phyloP scores from a whole-genome alignment of 2,888 invertebrate genomes.

The Drosophila macrothrix region DNA sequence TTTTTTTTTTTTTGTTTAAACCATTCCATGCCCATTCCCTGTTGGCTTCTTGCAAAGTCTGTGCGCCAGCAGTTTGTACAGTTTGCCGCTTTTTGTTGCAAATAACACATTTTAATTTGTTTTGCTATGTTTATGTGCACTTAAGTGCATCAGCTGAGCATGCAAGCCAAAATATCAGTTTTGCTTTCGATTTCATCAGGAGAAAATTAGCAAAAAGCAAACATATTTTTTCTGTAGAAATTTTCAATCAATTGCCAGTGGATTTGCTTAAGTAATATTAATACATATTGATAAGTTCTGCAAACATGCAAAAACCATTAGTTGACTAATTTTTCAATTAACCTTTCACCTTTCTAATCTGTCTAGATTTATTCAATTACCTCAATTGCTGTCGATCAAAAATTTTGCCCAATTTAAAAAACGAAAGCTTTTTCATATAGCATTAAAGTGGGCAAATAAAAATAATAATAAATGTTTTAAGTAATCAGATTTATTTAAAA shows the following conservation, averaged over 20 bases:
- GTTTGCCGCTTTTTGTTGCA: slow-evolving; percentile 61
- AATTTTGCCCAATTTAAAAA: slow-evolving; percentile 27
- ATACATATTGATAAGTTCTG: slow-evolving; percentile 1
- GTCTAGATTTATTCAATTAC: slow-evolving; percentile 31
- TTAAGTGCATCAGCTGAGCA: slow-evolving; percentile 80
- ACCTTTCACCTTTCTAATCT: slow-evolving; percentile 27
- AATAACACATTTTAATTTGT: slow-evolving; percentile 71
- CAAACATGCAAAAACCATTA: slow-evolving; percentile 21
- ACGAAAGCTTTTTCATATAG: slow-evolving; percentile 18
- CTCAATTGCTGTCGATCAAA: slow-evolving; percentile 22
- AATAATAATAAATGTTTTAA: neutral
- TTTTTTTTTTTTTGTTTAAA: slow-evolving; percentile 4
- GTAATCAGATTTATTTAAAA: slow-evolving; percentile 1
- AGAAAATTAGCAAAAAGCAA: slow-evolving; percentile 39
- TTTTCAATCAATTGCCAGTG: slow-evolving; percentile 2
- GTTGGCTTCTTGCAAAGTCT: slow-evolving; percentile 36
- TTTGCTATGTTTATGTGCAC: slow-evolving; percentile 65
- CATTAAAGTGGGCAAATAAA: neutral
- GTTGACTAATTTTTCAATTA: slow-evolving; percentile 13
- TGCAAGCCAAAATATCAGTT: slow-evolving; percentile 64
- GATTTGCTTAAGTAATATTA: neutral
- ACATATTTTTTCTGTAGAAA: slow-evolving; percentile 13
- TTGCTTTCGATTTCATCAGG: slow-evolving; percentile 69
- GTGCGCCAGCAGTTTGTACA: slow-evolving; percentile 39
- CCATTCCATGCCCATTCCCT: slow-evolving; percentile 53